Evolutionary conservation across 1,140 invertebrate species (phyloP).

Genomic region (Aplysia californica): DNA sequence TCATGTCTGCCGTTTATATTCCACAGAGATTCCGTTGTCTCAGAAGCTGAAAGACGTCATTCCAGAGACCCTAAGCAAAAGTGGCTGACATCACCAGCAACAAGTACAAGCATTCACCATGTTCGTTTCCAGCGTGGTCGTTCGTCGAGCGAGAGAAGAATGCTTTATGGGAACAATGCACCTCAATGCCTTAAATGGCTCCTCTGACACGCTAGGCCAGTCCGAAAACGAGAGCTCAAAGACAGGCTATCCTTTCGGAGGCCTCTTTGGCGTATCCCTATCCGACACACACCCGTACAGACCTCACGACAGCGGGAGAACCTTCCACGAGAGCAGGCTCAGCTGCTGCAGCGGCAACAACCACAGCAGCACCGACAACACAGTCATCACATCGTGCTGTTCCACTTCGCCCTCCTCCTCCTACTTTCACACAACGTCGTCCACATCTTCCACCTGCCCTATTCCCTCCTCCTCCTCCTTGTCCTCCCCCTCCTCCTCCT

Average conservation of each 20-base stretch:
- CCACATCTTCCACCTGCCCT: neutral
- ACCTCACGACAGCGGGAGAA: slow-evolving; percentile 1
- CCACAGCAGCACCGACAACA: too few relatives aligned
- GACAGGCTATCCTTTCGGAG: neutral
- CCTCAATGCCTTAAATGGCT: slow-evolving; percentile 9
- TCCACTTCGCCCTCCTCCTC: too few relatives aligned
- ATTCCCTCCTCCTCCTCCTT: neutral
- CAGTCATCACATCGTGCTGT: too few relatives aligned
- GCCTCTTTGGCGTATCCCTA: neutral
- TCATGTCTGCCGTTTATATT: too few relatives aligned
- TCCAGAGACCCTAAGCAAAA: too few relatives aligned
- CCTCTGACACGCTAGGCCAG: neutral
- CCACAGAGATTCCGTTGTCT: too few relatives aligned
- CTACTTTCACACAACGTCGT: neutral
- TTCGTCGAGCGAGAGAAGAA: too few relatives aligned
- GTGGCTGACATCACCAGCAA: too few relatives aligned
- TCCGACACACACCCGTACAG: slow-evolving; percentile 9
- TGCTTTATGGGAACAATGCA: neutral
- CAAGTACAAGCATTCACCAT: too few relatives aligned
- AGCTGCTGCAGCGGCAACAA: too few relatives aligned
- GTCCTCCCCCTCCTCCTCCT: neutral
- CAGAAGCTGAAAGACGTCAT: too few relatives aligned
- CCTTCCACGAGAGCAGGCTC: slow-evolving; percentile 9
- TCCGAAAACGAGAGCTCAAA: neutral
- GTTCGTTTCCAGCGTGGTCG: too few relatives aligned